A percentile compares a stretch with the other conserved stretches of the same genome.
Conservation (phyloP, 64 coral and sea anemone species). For the Acropora yongei region DNA sequence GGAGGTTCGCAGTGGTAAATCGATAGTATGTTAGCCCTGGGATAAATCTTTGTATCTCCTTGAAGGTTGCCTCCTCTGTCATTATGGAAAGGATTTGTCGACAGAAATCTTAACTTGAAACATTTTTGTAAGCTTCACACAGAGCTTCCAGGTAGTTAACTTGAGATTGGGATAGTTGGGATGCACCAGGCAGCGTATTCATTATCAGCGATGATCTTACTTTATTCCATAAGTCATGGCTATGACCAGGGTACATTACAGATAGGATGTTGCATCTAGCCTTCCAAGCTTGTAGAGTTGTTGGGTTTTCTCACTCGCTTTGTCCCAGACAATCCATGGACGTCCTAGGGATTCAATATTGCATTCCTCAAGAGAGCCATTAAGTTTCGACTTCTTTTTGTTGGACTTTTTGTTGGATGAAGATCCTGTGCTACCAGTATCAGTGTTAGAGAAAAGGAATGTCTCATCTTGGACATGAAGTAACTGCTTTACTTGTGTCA, state of each 20-base stretch:
- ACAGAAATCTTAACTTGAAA: conserved; percentile 1
- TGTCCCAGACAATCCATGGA: conserved; percentile 51
- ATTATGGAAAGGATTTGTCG: background rate
- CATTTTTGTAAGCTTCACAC: background rate
- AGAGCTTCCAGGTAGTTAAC: background rate
- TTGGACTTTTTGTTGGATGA: conserved; percentile 33
- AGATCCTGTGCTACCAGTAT: conserved; percentile 19
- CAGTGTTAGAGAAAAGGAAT: conserved; percentile 27
- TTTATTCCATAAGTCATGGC: conserved; percentile 3
- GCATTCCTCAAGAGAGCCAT: conserved; percentile 42
- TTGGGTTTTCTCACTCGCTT: conserved; percentile 50
- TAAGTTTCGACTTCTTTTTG: conserved; percentile 31
- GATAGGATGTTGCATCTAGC: conserved; percentile 17
- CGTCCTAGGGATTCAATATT: conserved; percentile 39
- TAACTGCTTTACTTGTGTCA: conserved; percentile 44
- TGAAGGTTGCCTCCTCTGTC: conserved; percentile 28
- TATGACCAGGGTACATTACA: conserved; percentile 42
- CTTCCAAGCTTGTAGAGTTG: conserved; percentile 34
- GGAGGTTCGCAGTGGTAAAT: conserved; percentile 16
- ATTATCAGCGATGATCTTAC: conserved; percentile 16
- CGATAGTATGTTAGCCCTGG: conserved; percentile 10
- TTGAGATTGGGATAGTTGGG: background rate
- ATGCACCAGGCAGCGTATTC: conserved; percentile 35
- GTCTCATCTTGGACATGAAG: conserved; percentile 52
- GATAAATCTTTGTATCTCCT: background rate